Evolutionary conservation across 2,888 invertebrate species (phyloP), one percentile per base, ranked within the genome.

Genomic region (Psylliodes chrysocephalus): DNA sequence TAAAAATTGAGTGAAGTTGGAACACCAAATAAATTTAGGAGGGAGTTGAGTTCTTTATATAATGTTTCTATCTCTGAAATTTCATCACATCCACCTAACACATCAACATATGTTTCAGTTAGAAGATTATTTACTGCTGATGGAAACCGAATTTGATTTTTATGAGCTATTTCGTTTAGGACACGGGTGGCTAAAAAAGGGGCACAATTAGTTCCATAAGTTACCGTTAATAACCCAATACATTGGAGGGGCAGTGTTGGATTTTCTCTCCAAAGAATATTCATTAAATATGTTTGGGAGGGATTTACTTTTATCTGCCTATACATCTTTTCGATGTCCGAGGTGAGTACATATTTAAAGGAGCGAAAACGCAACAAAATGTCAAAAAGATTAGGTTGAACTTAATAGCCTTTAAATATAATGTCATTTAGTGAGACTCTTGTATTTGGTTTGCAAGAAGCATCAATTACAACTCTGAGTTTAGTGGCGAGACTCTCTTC

Each of bases 121-220:
- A n/a, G n/a, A n/a, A 62, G 18, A 10, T 12, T 28, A 2, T 44
- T 3, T 14, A 25, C 14, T 19, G 59, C 59, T 7, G 22, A 6
- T 18, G 59, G 49, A 51, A 5, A 51, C 8, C 15, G 18, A 28
- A 18, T 17, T n/a, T 17, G 10, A 18, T 51, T 51, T n/a, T 30
- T 6, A 3, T 40, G 5, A 4, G 40, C 51, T 12, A 67, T 40
- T 22, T 60, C 18, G 28, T 49, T 12, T 19, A 67, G 25, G 17
- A 53, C 42, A 18, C 55, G 35, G 22, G 56, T 63, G 19, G 63
- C 63, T 10, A 64, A n/a, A 49, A 35, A 67, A 3, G 68, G 65
- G 7, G 56, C 65, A 8, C 19, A 51, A 15, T 59, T 46, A 12
- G 62, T 62, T 7, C 65, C 63, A 44, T 53, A 66, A 1, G 54